A percentile compares a stretch with the other conserved stretches of the same genome.
These are phyloP conservation scores for Mamestra brassicae DNA, from an alignment of 2,888 invertebrate genomes.

Conservation along the genomic window DNA sequence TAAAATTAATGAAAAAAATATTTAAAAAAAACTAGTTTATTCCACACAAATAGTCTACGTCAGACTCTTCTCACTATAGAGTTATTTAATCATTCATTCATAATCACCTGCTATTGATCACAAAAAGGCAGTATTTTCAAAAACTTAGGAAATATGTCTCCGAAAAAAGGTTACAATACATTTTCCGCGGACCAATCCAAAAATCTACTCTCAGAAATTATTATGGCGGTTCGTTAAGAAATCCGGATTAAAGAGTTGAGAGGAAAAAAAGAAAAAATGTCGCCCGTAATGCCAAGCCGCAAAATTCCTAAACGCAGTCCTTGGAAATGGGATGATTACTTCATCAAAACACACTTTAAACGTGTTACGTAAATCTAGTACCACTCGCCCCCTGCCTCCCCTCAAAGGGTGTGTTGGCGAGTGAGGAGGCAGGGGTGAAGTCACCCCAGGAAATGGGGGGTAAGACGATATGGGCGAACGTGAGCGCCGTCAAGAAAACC, in stretches of 20 bases:
- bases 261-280: conserved; percentile 80
- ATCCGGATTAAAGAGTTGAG: conserved; percentile 88
- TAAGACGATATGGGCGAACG: conserved; percentile 91
- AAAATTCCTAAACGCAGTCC: conserved; percentile 90
- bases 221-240: conserved; percentile 86
- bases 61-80: no score
- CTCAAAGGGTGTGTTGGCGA: conserved; percentile 83
- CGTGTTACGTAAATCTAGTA: conserved; percentile 91
- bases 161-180: conserved; percentile 74
- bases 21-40: no score
- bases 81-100: no score
- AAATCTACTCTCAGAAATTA: conserved; percentile 79
- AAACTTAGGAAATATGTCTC: conserved; percentile 44
- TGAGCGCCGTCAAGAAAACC: conserved; percentile 91
- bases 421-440: conserved; percentile 70
- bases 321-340: conserved; percentile 91
- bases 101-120: no score
- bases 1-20: no score
- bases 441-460: conserved; percentile 85
- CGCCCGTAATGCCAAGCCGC: conserved; percentile 84
- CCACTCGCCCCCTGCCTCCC: conserved; percentile 82
- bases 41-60: no score
- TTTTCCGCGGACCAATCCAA: conserved; percentile 71
- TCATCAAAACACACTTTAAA: conserved; percentile 91
- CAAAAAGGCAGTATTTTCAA: conserved; percentile 18